Evolutionary conservation across 2,888 invertebrate species (phyloP).

Genomic region (Monochamus alternatus): DNA sequence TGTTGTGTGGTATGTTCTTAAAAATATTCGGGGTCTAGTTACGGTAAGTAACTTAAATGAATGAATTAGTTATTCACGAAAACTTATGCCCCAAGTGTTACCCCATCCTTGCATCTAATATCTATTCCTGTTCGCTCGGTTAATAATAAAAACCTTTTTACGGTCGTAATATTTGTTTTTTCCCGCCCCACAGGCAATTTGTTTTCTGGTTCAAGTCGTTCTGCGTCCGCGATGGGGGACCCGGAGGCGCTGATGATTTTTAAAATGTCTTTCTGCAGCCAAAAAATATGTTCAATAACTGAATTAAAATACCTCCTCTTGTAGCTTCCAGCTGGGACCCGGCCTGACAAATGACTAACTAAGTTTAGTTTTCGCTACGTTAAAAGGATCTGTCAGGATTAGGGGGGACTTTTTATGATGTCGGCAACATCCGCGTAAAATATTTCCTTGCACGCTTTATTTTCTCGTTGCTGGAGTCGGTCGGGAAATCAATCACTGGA

Average conservation of each 20-base stretch:
- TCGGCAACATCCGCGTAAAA: slow-evolving; percentile 46
- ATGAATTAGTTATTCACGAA: background rate
- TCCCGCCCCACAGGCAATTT: slow-evolving; percentile 39
- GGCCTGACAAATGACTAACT: slow-evolving; percentile 71
- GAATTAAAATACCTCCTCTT: slow-evolving; percentile 69
- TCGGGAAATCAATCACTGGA: background rate
- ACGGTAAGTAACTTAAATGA: too few species aligned
- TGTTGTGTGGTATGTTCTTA: too few species aligned
- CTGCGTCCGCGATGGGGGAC: slow-evolving; percentile 46
- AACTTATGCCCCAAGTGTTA: background rate
- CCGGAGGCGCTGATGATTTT: slow-evolving; percentile 69
- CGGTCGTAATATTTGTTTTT: slow-evolving; percentile 17
- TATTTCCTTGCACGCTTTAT: slow-evolving; percentile 24
- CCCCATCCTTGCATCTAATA: background rate
- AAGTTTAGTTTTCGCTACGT: slow-evolving; percentile 65
- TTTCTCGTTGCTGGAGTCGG: slow-evolving; percentile 17
- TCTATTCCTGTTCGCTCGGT: background rate
- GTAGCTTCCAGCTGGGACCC: slow-evolving; percentile 63
- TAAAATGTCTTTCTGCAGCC: slow-evolving; percentile 69
- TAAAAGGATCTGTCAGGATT: slow-evolving; percentile 65
- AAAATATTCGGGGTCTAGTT: too few species aligned
- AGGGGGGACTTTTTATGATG: slow-evolving; percentile 57
- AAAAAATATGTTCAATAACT: slow-evolving; percentile 72
- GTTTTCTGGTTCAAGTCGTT: slow-evolving; percentile 45
- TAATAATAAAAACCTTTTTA: slow-evolving; percentile 27